Evolutionary conservation across 1,140 invertebrate species (phyloP).

Genomic region (Melanaphis sacchari): DNA sequence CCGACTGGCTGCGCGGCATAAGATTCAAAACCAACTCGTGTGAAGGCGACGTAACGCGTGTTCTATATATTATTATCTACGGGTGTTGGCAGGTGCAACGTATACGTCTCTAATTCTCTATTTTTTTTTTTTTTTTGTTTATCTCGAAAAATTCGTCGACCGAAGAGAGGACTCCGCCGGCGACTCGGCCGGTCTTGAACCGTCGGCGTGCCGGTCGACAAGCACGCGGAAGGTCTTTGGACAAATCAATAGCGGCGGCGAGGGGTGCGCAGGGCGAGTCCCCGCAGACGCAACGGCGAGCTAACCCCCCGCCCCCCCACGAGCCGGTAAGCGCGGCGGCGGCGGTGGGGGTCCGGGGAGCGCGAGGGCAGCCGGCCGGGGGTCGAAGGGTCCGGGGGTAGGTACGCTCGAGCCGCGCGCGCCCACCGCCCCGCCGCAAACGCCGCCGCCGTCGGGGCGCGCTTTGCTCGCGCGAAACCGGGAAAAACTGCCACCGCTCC

Average conservation of each 20-base stretch:
- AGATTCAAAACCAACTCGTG: neutral
- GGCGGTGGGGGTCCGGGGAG: neutral
- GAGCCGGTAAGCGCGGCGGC: neutral
- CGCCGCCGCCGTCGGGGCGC: constrained; percentile 40
- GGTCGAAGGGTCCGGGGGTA: neutral
- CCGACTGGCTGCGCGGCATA: neutral
- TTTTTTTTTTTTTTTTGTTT: neutral
- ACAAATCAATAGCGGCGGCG: constrained; percentile 54
- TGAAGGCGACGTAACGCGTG: no score
- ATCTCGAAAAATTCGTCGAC: neutral
- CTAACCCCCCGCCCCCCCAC: neutral
- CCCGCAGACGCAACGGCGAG: constrained; percentile 56
- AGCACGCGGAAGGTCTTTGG: constrained; percentile 56
- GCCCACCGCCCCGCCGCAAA: neutral
- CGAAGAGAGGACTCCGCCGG: neutral
- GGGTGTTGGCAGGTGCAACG: neutral
- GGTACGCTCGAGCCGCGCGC: neutral
- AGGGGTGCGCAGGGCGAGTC: constrained; percentile 40
- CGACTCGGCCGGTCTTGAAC: constrained; percentile 27
- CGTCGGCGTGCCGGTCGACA: constrained; percentile 46
- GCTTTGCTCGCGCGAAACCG: constrained; percentile 57
- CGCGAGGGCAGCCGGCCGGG: neutral
- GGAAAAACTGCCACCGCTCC: constrained; percentile 54
- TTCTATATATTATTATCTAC: neutral
- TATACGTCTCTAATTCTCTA: neutral